These are phyloP conservation scores for Asobara japonica DNA, from an alignment of 1,140 invertebrate genomes.

Conservation along the genomic window DNA sequence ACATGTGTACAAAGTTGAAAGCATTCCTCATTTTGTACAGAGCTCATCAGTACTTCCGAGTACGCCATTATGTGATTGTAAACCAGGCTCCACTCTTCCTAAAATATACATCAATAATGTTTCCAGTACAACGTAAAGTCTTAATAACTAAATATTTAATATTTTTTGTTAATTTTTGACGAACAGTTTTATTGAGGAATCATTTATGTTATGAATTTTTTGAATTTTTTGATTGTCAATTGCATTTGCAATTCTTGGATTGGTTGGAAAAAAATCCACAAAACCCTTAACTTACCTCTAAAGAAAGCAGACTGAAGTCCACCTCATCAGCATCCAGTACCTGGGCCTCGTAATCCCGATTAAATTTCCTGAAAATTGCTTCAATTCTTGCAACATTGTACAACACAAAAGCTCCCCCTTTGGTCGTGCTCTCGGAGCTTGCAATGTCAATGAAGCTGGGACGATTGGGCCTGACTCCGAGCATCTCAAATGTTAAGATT, in stretches of 20 bases:
- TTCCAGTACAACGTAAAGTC: no score
- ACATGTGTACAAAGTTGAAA: conserved; percentile 70
- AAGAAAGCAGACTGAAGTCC: conserved; percentile 70
- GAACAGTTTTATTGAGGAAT: no score
- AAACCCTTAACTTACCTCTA: conserved; percentile 69
- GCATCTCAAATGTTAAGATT: conserved; percentile 72
- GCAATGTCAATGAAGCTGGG: conserved; percentile 61
- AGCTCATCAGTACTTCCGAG: conserved; percentile 69
- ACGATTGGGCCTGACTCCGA: conserved; percentile 70
- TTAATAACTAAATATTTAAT: no score
- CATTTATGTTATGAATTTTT: background rate
- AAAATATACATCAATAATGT: conserved; percentile 36
- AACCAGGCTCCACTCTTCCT: conserved; percentile 79
- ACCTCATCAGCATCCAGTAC: conserved; percentile 68
- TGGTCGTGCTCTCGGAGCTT: conserved; percentile 53
- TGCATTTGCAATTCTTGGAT: background rate
- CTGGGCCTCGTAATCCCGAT: conserved; percentile 62
- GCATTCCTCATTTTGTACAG: conserved; percentile 61
- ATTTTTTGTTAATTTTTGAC: no score
- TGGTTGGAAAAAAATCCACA: background rate
- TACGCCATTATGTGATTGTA: conserved; percentile 73
- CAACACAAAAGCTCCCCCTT: conserved; percentile 74
- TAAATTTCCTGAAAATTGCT: conserved; percentile 71
- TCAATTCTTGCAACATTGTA: conserved; percentile 77
- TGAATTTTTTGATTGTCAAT: background rate